Percentiles rank a stretch among this genome's conserved stretches.
Conservation (phyloP, 2,888 invertebrate species). For the Hemicrepidius hirtus region DNA sequence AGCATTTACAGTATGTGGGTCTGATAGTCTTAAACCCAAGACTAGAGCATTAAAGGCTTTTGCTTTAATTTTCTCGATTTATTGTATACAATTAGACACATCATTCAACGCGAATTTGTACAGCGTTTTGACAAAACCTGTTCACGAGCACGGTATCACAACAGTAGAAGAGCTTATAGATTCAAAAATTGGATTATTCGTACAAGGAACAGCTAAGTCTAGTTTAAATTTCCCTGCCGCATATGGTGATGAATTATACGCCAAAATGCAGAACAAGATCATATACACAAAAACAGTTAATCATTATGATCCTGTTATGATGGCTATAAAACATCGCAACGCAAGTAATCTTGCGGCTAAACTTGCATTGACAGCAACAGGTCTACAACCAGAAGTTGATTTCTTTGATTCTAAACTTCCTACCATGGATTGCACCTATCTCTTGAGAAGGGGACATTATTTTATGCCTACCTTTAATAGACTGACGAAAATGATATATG, state of each 20-base stretch:
- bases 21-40: not conserved
- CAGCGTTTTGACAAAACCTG: too few species aligned
- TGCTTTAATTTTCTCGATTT: not conserved
- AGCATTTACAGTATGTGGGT: not conserved
- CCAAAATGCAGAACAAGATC: not conserved
- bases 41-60: not conserved
- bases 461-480: conserved; percentile 12
- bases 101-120: too few species aligned
- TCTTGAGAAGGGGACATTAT: not conserved
- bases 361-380: not conserved
- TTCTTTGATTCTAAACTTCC: not conserved
- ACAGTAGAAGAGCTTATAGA: not conserved
- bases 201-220: not conserved
- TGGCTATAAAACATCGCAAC: not conserved
- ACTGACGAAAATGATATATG: not conserved
- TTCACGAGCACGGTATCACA: not conserved
- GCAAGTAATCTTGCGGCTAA: not conserved
- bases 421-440: too few species aligned
- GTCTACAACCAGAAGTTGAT: not conserved
- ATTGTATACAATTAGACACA: not conserved
- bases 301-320: not conserved
- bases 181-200: not conserved
- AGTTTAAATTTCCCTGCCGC: too few species aligned
- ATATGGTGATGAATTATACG: not conserved
- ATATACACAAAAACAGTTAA: not conserved